Evolutionary conservation across 2,888 invertebrate genomes (phyloP).

Genomic region (Clitarchus hookeri): DNA sequence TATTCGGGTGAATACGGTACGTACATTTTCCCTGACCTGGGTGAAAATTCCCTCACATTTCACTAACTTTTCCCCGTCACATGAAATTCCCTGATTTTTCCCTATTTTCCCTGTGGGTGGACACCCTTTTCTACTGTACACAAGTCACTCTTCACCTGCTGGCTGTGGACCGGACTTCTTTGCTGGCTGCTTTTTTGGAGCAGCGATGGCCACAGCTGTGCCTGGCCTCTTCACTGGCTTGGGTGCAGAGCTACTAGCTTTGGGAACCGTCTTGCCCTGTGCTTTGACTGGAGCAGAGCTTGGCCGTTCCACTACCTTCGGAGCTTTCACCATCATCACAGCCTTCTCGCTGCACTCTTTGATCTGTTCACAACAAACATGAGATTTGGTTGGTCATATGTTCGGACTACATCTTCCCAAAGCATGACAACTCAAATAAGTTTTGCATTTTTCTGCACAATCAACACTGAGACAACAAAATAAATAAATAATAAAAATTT

Average conservation of each 20-base stretch:
- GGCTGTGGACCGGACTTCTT: slow-evolving; percentile 20
- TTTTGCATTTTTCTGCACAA: too few relatives aligned
- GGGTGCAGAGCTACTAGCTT: slow-evolving; percentile 57
- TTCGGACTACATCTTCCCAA: not conserved
- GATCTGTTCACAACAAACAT: slow-evolving; percentile 57
- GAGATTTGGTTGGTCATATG: too few relatives aligned
- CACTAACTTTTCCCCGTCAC: too few relatives aligned
- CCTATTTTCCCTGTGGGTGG: too few relatives aligned
- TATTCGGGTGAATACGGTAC: too few relatives aligned
- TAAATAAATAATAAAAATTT: too few relatives aligned
- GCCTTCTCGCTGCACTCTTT: slow-evolving; percentile 94
- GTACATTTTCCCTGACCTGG: slow-evolving; percentile 61
- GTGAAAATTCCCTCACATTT: slow-evolving; percentile 48
- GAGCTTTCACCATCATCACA: slow-evolving; percentile 75
- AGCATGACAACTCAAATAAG: not conserved
- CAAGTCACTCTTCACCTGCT: not conserved
- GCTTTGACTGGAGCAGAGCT: slow-evolving; percentile 59
- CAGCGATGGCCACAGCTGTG: slow-evolving; percentile 49
- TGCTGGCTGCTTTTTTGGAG: slow-evolving; percentile 49
- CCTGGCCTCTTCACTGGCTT: slow-evolving; percentile 60
- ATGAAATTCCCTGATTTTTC: too few relatives aligned
- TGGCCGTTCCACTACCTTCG: slow-evolving; percentile 62
- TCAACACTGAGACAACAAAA: too few relatives aligned
- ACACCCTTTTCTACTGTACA: too few relatives aligned
- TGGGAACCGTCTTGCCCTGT: slow-evolving; percentile 42